Conservation (phyloP, 2,888 invertebrate species). For the Asteroscopus sphinx region DNA sequence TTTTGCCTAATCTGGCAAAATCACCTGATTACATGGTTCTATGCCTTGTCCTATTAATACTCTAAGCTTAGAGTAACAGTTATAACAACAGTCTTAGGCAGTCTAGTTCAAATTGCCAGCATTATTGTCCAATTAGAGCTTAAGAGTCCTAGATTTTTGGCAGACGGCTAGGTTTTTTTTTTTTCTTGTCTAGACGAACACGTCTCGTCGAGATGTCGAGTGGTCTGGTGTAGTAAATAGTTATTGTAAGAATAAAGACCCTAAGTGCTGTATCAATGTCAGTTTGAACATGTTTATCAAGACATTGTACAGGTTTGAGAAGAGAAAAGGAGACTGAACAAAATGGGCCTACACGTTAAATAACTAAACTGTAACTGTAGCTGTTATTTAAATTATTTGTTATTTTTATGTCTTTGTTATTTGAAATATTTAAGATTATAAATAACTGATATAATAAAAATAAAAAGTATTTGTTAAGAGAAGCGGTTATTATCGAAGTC, state of each 20-base stretch:
- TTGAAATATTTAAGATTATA: too few species aligned
- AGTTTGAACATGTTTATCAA: neutral
- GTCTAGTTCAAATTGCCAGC: slow-evolving; percentile 39
- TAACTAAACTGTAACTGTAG: too few species aligned
- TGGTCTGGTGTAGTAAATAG: slow-evolving; percentile 17
- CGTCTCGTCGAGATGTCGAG: slow-evolving; percentile 35
- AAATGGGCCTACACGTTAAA: too few species aligned
- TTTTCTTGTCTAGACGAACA: slow-evolving; percentile 42
- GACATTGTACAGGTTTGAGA: neutral
- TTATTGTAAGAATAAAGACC: slow-evolving; percentile 19
- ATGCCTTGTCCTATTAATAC: slow-evolving; percentile 20
- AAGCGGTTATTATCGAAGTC: too few species aligned
- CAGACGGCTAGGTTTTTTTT: slow-evolving; percentile 29
- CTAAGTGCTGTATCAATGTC: slow-evolving; percentile 6
- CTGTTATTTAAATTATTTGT: too few species aligned
- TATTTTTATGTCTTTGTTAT: too few species aligned
- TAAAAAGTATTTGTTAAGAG: too few species aligned
- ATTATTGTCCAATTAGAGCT: slow-evolving; percentile 52
- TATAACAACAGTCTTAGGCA: slow-evolving; percentile 36
- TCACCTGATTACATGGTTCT: too few species aligned
- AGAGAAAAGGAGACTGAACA: neutral
- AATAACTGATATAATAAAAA: too few species aligned
- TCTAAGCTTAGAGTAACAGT: neutral
- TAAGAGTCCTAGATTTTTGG: slow-evolving; percentile 51
- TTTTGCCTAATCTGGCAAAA: too few species aligned